Base-by-base conservation (phyloP, 1,140 invertebrate species). In the Dreissena polymorpha region DNA sequence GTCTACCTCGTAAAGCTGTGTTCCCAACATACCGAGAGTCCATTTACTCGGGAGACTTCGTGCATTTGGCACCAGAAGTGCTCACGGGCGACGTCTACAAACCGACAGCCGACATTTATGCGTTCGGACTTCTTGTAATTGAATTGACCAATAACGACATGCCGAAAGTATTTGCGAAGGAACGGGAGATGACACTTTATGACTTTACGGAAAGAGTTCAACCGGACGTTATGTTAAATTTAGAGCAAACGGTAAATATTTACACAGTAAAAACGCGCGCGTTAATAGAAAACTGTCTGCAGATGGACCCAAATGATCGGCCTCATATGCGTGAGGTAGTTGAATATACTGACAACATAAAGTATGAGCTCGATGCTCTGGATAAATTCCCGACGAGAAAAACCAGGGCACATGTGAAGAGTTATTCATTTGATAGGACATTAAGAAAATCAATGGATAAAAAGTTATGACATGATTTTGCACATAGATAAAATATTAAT, bases 31-130 rank as follows among this genome's bases (percentile, higher is more conserved):
- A 81, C 27, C 71, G 57, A 18, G 71, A 73, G n/a, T 39, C 25
- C 0, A 49, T 83, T 14, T 16, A 65, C 10, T 76, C 86, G 10
- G 67, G 77, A 39, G 72, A 84, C 74, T 86, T 86, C 67, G 83
- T 86, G 10, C 87, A 86, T 68, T 83, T 89, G 14, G 82, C 86
- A n/a, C 89, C 88, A 16, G 84, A 86, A 64, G 89, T 90, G 0
- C 83, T 90, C 10, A 39, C 64, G 18, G 87, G 85, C 6, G 85
- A 85, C 14, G 25, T 60, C 8, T 90, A 90, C 75, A 72, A 63
- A 27, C 6, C 78, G 13, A 68, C 60, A 6, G 87, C 85, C 49
- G 89, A 90, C 76, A 83, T 89, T 18, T 90, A 89, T 70, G 85
- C 85, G 53, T 87, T 90, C 57, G 89, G 87, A 14, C 80, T 89